Base-by-base conservation (phyloP, 2,797 vertebrate species). In the Gymnopithys bicolor region DNA sequence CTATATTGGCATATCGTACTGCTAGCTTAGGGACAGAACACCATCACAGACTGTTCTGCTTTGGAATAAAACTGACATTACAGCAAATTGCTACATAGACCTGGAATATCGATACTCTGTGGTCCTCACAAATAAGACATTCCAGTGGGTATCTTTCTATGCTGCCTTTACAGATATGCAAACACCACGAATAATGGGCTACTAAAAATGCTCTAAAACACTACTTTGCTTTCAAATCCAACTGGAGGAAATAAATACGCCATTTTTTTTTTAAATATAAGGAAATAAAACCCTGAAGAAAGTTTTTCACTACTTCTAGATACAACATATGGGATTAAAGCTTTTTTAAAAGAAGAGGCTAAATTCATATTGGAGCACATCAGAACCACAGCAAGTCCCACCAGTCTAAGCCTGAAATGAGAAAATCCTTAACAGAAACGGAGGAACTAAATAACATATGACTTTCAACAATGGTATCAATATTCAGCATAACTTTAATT, bases 331-430 rank as follows among this genome's bases (percentile, higher is more conserved):
- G 6, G 9, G 28, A 58, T 78, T 77, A 70, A 67, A 84, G 53
- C 3, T 55, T 88, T 32, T 32, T 52, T 37, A 67, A 53, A 89
- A 53, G 21, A 11, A 56, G 45, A 62, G 25, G 64, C 19, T 66
- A 71, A 53, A 82, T 79, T 92, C 8, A 3, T 71, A 37, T 9
- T 10, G 58, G 28, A 71, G 37, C 62, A 69, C 5, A 35, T 49
- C 27, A 86, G 28, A 86, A 16, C 24, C 39, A 82, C 2, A 60
- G 4, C 10, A 88, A 78, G 10, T 70, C 24, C 27, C 45, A 45
- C 2, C 0, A 0, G 9, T 33, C 30, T 66, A 39, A 62, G 52
- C 30, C 10, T 48, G 46, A 78, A 67, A 84, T 16, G 1, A 58
- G 2, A 15, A 53, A 66, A 9, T 19, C 27, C 30, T 24, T 41